These are phyloP conservation scores for Eristalinus sepulchralis DNA, from an alignment of 2,888 invertebrate genomes.

Conservation along the genomic window DNA sequence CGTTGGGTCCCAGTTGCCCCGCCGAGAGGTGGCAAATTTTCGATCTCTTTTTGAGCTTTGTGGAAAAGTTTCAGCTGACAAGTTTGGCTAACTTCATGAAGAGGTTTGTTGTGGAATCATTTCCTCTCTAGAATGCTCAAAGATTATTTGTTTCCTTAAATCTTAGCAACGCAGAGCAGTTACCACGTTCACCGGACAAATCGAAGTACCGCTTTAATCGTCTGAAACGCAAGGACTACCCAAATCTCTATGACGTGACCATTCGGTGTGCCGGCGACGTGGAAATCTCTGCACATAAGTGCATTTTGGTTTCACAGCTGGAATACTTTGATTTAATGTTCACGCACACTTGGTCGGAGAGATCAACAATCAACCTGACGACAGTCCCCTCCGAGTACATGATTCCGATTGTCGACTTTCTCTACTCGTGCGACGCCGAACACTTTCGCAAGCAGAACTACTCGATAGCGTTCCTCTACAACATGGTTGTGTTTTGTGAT, in stretches of 20 bases:
- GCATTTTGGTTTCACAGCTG: conserved; percentile 89
- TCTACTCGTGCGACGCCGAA: conserved; percentile 87
- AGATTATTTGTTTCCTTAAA: conserved; percentile 72
- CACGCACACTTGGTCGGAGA: conserved; percentile 86
- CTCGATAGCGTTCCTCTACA: conserved; percentile 86
- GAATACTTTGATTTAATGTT: conserved; percentile 94
- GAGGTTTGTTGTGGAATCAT: conserved; percentile 67
- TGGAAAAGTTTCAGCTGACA: conserved; percentile 76
- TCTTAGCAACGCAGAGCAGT: conserved; percentile 22
- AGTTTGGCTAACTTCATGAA: conserved; percentile 76
- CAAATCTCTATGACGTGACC: conserved; percentile 84
- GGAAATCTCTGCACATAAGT: conserved; percentile 87
- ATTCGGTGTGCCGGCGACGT: conserved; percentile 83
- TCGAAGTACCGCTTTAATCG: conserved; percentile 76
- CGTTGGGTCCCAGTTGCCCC: conserved; percentile 75
- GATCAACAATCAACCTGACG: conserved; percentile 75
- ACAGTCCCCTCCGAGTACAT: conserved; percentile 81
- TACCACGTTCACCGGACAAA: conserved; percentile 71
- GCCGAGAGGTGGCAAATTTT: conserved; percentile 73
- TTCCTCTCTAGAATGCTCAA: not conserved
- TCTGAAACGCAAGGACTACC: conserved; percentile 82
- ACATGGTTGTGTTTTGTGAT: conserved; percentile 89
- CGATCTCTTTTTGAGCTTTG: conserved; percentile 75
- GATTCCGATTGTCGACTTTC: conserved; percentile 86
- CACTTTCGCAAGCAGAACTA: conserved; percentile 84